Evolutionary conservation across 1,140 invertebrate species (phyloP).

Genomic region (Mizuhopecten yessoensis): DNA sequence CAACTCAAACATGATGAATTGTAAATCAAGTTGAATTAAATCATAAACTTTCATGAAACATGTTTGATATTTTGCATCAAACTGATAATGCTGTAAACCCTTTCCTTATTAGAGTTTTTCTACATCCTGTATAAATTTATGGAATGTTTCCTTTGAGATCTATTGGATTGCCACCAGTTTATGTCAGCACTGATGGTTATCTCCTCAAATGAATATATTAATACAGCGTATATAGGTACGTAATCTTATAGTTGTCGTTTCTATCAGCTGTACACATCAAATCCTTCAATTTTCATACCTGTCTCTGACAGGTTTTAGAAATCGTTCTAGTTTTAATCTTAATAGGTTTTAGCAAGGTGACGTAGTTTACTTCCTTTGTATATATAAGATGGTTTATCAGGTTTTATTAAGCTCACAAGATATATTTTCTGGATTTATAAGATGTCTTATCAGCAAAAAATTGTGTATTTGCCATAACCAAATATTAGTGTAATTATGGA

Average conservation of each 20-base stretch:
- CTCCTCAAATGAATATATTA: neutral
- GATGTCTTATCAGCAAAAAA: too few species aligned
- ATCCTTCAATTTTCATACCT: neutral
- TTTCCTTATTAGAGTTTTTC: neutral
- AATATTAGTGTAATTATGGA: neutral
- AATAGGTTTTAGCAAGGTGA: neutral
- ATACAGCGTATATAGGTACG: neutral
- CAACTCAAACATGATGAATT: neutral
- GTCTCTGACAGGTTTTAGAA: neutral
- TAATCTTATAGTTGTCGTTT: too few species aligned
- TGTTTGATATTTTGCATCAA: neutral
- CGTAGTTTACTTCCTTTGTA: neutral
- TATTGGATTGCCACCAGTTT: neutral
- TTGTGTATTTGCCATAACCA: too few species aligned
- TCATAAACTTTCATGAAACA: neutral
- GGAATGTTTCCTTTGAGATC: neutral
- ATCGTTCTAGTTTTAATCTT: neutral
- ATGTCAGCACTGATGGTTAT: neutral
- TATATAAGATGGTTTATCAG: too few species aligned
- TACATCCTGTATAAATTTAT: conserved; percentile 7
- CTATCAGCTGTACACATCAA: too few species aligned
- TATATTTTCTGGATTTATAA: too few species aligned
- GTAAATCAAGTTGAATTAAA: neutral
- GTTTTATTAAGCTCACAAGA: too few species aligned
- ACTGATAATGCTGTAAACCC: neutral